Base-by-base conservation (phyloP, 1,140 invertebrate species). In the Macrosteles quadrilineatus region DNA sequence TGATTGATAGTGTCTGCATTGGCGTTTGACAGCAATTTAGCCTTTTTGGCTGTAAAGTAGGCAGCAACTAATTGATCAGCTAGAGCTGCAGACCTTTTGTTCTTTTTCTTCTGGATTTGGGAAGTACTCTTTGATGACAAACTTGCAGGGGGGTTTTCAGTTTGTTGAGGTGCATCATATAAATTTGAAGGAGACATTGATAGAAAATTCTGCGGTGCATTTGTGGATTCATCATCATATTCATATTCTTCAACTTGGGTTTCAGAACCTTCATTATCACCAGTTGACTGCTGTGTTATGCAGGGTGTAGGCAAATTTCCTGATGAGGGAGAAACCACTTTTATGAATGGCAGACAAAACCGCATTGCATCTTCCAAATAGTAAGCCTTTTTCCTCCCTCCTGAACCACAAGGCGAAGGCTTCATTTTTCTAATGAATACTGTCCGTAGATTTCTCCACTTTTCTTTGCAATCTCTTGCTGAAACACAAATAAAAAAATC, bases 41-140 rank as follows among this genome's bases (percentile, higher is more conserved):
- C 67, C 72, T 74, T 75, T 72, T 76, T 75, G 30, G 71, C 73
- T 71, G 71, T 72, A 67, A 76, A 75, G 59, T 76, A 76, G 62
- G 74, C 74, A 64, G 74, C 72, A 21, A 76, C 68, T 53, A 4
- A 67, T 68, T 68, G 65, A 73, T 74, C 73, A 71, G 71, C 71
- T 64, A 66, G 64, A 67, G 66, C 19, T 59, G 73, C 72, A 65
- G 70, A 71, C 29, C 67, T 72, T 70, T 53, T 27, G 59, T 32
- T 59, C 50, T 68, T 69, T 71, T 30, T 66, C 62, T 45, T 30
- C 45, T 63, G 25, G 53, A 69, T 57, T 63, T 40, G 59, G 59
- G 57, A 64, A 50, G 47, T 50, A 19, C 47, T 50, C 47, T 19
- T 63, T 25, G 32, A 23, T 21, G 47, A 53, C 21, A 45, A 57